A percentile compares a stretch with the other conserved stretches of the same genome.
phyloP scores from a whole-genome alignment of 2,797 vertebrate genomes.

The Gymnoscopelus braueri region DNA sequence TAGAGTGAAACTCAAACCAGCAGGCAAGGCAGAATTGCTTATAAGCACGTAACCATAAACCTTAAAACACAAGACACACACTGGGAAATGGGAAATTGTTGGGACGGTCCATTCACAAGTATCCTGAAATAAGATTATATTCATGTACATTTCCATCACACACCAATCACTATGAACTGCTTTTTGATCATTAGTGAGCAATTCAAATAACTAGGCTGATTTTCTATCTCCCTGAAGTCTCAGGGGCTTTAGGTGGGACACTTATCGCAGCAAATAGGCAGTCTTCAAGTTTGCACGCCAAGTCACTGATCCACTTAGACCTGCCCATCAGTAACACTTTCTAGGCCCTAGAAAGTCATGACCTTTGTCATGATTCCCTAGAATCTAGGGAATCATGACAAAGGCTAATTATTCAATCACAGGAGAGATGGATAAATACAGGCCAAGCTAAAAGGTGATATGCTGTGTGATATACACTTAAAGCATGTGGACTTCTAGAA shows the following conservation, averaged over 20 bases:
- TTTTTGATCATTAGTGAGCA: constrained; percentile 11
- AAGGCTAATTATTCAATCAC: constrained; percentile 37
- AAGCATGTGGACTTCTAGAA: constrained; percentile 27
- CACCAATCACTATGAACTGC: constrained; percentile 5
- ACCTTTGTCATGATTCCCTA: too few species aligned
- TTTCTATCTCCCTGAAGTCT: neutral
- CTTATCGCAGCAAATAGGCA: constrained; percentile 12
- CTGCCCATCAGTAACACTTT: constrained; percentile 36
- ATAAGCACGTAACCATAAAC: neutral
- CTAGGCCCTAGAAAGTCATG: neutral
- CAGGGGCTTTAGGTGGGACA: constrained; percentile 23
- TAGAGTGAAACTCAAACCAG: constrained; percentile 20
- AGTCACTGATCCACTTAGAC: constrained; percentile 37
- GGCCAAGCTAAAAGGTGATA: constrained; percentile 28
- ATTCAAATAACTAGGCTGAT: constrained; percentile 6
- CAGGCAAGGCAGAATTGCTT: constrained; percentile 27
- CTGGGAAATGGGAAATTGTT: constrained; percentile 19
- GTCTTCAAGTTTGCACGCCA: constrained; percentile 18
- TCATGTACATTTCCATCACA: constrained; percentile 24
- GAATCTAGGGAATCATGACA: constrained; percentile 21
- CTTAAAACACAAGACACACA: constrained; percentile 22
- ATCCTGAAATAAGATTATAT: constrained; percentile 29
- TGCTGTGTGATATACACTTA: constrained; percentile 30
- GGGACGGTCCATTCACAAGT: constrained; percentile 27
- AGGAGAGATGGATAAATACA: constrained; percentile 33